phyloP scores from a whole-genome alignment of 2,797 vertebrate species.

The Leuciscus waleckii region DNA sequence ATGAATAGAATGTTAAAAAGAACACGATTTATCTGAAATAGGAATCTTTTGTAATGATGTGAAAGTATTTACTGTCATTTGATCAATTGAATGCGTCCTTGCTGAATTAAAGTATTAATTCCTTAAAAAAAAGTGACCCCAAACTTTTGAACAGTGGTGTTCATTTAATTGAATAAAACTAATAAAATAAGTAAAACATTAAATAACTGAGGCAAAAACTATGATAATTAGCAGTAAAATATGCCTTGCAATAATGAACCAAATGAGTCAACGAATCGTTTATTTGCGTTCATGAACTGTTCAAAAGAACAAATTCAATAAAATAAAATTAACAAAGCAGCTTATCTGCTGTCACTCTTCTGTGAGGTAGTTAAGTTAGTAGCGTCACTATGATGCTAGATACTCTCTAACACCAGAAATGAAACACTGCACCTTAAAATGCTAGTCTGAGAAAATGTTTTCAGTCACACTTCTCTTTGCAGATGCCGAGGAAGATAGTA shows the following conservation, averaged over 20 bases:
- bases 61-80: background rate
- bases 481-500: constrained; percentile 85
- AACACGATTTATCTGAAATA: background rate
- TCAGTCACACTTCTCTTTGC: background rate
- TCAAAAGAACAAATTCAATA: background rate
- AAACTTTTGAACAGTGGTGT: background rate
- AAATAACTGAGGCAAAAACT: background rate
- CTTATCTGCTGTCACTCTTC: background rate
- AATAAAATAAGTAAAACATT: background rate
- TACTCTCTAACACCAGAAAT: background rate
- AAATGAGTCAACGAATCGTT: background rate
- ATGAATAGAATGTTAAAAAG: background rate
- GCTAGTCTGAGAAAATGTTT: constrained; percentile 4
- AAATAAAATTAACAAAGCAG: background rate
- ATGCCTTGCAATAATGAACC: background rate
- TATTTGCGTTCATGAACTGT: background rate
- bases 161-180: background rate
- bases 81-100: background rate
- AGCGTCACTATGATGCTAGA: background rate
- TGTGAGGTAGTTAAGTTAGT: background rate
- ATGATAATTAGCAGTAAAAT: background rate
- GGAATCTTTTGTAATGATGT: background rate
- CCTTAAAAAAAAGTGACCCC: background rate
- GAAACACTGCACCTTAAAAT: constrained; percentile 5
- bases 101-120: background rate